Percentiles rank a stretch among this genome's conserved stretches.
Evolutionary conservation across 2,888 invertebrate species (phyloP).

Genomic region (Atethmia centrago): DNA sequence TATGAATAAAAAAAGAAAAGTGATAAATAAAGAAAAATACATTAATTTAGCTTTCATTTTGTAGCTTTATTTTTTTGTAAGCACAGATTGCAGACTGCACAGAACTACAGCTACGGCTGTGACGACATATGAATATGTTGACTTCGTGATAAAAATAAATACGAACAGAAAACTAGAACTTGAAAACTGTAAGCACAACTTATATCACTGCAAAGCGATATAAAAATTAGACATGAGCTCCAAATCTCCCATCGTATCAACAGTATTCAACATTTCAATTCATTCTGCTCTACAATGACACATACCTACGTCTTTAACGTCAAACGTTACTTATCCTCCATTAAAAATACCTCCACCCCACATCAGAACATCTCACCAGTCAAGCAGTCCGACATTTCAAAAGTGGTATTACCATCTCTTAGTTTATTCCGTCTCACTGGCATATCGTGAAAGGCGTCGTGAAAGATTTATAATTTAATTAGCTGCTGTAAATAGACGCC

Average conservation of each 20-base stretch:
- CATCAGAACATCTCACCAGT: constrained; percentile 10
- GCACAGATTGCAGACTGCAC: no score
- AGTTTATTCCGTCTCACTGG: constrained; percentile 46
- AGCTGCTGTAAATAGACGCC: constrained; percentile 68
- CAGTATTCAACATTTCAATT: constrained; percentile 9
- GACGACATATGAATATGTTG: no score
- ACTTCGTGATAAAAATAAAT: no score
- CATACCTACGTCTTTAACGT: constrained; percentile 4
- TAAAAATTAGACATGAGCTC: neutral
- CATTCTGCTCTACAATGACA: neutral
- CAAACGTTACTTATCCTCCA: constrained; percentile 13
- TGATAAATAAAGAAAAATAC: neutral
- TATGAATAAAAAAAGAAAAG: neutral
- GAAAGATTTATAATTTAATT: constrained; percentile 75
- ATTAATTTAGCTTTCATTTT: no score
- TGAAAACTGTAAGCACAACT: neutral
- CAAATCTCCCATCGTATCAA: neutral
- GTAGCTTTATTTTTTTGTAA: no score
- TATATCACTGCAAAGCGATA: neutral
- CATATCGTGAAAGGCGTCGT: constrained; percentile 64
- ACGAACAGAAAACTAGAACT: neutral
- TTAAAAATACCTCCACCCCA: constrained; percentile 31
- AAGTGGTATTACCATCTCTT: constrained; percentile 55
- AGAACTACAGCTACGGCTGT: no score
- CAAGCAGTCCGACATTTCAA: constrained; percentile 46